phyloP scores from a whole-genome alignment of 2,113 vertebrate species.

The Nerophis ophidion region DNA sequence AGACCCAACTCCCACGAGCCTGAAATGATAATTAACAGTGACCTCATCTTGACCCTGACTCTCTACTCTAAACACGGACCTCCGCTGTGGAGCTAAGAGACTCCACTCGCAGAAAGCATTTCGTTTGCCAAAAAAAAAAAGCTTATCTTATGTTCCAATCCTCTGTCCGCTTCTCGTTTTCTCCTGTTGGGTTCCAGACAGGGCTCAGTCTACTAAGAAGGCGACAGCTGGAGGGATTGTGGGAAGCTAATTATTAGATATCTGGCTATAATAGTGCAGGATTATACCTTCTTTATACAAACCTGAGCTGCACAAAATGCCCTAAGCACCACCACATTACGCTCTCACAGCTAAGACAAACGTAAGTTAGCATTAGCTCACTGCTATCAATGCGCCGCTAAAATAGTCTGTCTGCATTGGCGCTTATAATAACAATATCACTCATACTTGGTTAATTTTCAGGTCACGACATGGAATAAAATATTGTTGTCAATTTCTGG shows the following conservation, averaged over 20 bases:
- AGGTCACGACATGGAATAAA: no score
- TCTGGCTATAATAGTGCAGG: conserved; percentile 53
- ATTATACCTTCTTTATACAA: conserved; percentile 49
- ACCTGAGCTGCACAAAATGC: conserved; percentile 41
- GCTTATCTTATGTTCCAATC: conserved; percentile 21
- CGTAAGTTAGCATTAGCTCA: no score
- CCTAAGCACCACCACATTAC: conserved; percentile 39
- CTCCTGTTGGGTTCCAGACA: conserved; percentile 36
- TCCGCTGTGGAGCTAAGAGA: neutral
- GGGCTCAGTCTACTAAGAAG: conserved; percentile 28
- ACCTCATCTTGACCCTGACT: conserved; percentile 29
- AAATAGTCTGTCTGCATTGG: no score
- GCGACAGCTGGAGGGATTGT: conserved; percentile 53
- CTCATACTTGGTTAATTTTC: no score
- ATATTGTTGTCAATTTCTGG: no score
- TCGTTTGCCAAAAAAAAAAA: conserved; percentile 11
- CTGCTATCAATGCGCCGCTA: no score
- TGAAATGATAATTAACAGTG: conserved; percentile 23
- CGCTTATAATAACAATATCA: no score
- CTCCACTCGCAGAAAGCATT: conserved; percentile 15
- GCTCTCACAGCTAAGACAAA: conserved; percentile 41
- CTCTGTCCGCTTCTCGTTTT: conserved; percentile 17
- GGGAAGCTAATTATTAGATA: conserved; percentile 54
- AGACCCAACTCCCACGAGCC: conserved; percentile 5
- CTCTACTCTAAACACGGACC: conserved; percentile 5